phyloP scores from a whole-genome alignment of 2,888 invertebrate genomes.

The Phortica okadai region DNA sequence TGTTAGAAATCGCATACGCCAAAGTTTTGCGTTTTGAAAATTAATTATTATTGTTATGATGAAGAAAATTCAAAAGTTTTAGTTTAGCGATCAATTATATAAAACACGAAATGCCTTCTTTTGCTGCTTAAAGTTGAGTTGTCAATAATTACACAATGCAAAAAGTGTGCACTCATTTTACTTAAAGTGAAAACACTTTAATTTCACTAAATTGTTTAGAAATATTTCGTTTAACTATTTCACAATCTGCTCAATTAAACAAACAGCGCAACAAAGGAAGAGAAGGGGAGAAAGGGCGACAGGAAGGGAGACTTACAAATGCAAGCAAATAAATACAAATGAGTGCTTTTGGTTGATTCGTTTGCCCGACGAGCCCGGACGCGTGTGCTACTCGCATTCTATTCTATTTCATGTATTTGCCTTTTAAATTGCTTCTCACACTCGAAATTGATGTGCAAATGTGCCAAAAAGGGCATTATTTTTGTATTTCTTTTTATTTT shows the following conservation, averaged over 20 bases:
- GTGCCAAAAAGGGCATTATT: conserved; percentile 49
- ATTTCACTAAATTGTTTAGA: too few relatives aligned
- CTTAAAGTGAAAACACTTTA: too few relatives aligned
- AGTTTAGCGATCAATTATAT: too few relatives aligned
- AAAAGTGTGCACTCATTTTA: too few relatives aligned
- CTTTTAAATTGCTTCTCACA: conserved; percentile 61
- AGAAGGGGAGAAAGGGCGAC: too few relatives aligned
- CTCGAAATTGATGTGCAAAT: conserved; percentile 39
- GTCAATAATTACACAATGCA: neutral
- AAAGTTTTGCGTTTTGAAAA: conserved; percentile 14
- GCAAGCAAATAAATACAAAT: too few relatives aligned
- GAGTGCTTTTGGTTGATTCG: too few relatives aligned
- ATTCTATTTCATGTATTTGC: conserved; percentile 41
- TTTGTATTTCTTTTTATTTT: conserved; percentile 42
- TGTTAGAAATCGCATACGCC: neutral
- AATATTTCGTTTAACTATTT: too few relatives aligned
- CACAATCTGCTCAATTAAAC: too few relatives aligned
- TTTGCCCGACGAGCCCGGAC: too few relatives aligned
- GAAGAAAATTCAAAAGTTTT: neutral
- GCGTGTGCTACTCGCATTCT: neutral
- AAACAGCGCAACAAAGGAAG: too few relatives aligned
- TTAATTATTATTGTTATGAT: conserved; percentile 22
- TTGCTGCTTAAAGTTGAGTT: neutral
- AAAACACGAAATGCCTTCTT: neutral
- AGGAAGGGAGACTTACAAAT: too few relatives aligned